Conservation (phyloP, 2,888 invertebrate genomes). For the Neocrepidodera transversa region DNA sequence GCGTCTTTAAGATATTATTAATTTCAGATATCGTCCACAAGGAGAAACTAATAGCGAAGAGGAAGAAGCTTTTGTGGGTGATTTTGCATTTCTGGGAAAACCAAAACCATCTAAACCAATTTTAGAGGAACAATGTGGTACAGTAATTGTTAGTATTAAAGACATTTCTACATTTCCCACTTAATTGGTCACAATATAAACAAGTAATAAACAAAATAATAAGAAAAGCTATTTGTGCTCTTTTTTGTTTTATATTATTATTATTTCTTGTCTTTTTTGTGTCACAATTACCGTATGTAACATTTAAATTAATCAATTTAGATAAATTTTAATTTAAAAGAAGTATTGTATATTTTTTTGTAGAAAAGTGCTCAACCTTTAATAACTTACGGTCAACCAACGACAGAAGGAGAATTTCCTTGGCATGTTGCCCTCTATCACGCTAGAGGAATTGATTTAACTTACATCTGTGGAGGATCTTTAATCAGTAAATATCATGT, state of each 20-base stretch:
- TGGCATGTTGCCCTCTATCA: conserved; percentile 74
- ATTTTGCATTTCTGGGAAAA: conserved; percentile 45
- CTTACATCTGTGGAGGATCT: conserved; percentile 56
- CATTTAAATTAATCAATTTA: too few relatives aligned
- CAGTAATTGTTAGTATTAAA: conserved; percentile 51
- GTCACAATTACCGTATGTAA: too few relatives aligned
- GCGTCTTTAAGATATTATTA: too few relatives aligned
- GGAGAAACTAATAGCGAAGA: conserved; percentile 37
- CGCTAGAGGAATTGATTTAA: conserved; percentile 56
- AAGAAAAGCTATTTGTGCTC: too few relatives aligned
- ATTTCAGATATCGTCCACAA: background rate
- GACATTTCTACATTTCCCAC: background rate
- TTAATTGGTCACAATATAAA: too few relatives aligned
- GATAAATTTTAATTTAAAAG: too few relatives aligned
- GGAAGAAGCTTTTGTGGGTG: conserved; percentile 53
- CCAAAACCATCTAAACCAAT: conserved; percentile 29
- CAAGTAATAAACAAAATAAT: too few relatives aligned
- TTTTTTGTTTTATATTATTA: background rate
- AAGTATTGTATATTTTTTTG: conserved; percentile 17
- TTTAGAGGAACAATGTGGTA: conserved; percentile 49
- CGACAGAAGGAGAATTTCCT: conserved; percentile 70
- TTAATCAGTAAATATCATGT: conserved; percentile 51
- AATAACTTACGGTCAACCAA: conserved; percentile 67
- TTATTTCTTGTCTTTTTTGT: background rate
- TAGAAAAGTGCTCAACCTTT: conserved; percentile 61